Evolutionary conservation across 2,797 vertebrate species (phyloP).

Genomic region (Hoplostethus mediterraneus): DNA sequence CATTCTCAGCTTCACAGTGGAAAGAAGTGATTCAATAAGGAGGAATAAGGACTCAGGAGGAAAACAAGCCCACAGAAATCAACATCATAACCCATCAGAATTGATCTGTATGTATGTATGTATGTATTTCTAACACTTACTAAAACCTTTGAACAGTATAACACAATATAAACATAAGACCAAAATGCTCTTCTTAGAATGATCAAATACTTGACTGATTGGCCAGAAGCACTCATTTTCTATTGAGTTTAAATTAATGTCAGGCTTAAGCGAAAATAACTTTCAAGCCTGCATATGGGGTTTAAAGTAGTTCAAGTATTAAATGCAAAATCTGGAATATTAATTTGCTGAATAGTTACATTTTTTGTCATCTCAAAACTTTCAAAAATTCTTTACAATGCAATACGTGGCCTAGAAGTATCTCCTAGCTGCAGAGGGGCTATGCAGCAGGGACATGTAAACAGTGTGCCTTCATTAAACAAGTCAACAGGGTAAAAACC

Average conservation of each 20-base stretch:
- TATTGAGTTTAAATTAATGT: background rate
- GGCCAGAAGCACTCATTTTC: background rate
- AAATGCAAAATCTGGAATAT: background rate
- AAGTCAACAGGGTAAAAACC: constrained; percentile 72
- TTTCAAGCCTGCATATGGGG: background rate
- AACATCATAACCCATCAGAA: background rate
- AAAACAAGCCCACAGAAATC: constrained; percentile 13
- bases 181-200: background rate
- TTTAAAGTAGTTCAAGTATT: background rate
- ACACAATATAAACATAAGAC: background rate
- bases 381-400: background rate
- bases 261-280: background rate
- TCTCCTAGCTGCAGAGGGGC: background rate
- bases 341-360: background rate
- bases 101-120: background rate
- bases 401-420: background rate
- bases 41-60: background rate
- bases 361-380: background rate
- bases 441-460: background rate
- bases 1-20: constrained; percentile 52
- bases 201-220: background rate
- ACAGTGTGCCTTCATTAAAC: too few relatives aligned
- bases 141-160: background rate
- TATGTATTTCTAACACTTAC: background rate
- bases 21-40: constrained; percentile 28